Evolutionary conservation across 2,113 vertebrate species (phyloP).

Genomic region (Mystacornis crossleyi): DNA sequence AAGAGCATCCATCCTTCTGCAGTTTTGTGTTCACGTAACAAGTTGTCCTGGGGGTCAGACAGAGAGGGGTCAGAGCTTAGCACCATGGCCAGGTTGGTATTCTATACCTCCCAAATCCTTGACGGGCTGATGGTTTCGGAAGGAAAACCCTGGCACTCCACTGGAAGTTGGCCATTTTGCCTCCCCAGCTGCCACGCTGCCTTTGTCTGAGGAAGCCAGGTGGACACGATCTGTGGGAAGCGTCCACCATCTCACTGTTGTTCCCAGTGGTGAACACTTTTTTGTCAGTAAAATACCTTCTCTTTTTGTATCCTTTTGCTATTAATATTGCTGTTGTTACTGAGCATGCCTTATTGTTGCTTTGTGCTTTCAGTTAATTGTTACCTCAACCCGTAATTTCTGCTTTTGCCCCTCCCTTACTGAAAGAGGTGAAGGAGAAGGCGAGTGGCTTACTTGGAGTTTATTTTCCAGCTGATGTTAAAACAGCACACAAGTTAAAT

Average conservation of each 20-base stretch:
- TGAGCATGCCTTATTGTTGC: neutral
- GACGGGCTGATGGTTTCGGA: accelerated
- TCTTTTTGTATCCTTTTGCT: neutral
- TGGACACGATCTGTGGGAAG: accelerated
- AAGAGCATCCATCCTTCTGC: neutral
- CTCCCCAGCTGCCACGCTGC: neutral
- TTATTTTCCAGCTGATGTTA: neutral
- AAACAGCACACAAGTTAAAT: neutral
- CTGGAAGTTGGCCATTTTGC: neutral
- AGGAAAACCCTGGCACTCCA: neutral
- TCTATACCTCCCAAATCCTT: neutral
- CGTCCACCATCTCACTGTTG: too few species aligned
- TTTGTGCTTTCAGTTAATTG: neutral
- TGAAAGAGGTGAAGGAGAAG: neutral
- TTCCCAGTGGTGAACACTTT: neutral
- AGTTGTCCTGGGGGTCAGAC: neutral
- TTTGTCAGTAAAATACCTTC: neutral
- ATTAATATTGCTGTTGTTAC: neutral
- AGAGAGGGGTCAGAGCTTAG: neutral
- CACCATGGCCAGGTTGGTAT: accelerated
- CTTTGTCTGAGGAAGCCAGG: neutral
- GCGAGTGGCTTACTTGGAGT: neutral
- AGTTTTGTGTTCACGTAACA: neutral
- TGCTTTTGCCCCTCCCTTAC: neutral
- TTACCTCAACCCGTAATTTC: neutral